Evolutionary conservation across 2,888 invertebrate genomes (phyloP).

Genomic region (Drosophila parthenogenetica): DNA sequence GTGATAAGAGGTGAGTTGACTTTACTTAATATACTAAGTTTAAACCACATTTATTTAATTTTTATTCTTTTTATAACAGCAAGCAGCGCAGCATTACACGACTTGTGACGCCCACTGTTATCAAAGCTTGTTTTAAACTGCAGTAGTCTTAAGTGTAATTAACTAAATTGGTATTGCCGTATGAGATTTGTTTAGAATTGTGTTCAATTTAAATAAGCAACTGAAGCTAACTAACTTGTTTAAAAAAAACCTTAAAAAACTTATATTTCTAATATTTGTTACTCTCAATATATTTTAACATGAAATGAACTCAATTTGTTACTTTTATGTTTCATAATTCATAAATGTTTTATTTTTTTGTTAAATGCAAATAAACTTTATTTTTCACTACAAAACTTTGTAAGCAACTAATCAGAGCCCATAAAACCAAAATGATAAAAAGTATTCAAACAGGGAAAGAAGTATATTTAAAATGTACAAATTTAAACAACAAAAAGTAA

Average conservation of each 20-base stretch:
- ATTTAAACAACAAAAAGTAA: too few relatives aligned
- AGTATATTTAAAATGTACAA: too few relatives aligned
- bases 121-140: conserved; percentile 35
- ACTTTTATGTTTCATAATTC: not conserved
- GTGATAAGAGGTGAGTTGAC: conserved; percentile 62
- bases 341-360: conserved; percentile 2
- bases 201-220: conserved; percentile 1
- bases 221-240: not conserved
- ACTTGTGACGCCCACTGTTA: conserved; percentile 16
- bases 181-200: not conserved
- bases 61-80: conserved; percentile 28
- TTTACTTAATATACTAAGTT: too few relatives aligned
- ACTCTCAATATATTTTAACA: not conserved
- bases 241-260: not conserved
- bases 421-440: too few relatives aligned
- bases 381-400: not conserved
- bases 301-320: not conserved
- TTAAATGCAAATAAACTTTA: conserved; percentile 1
- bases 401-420: too few relatives aligned
- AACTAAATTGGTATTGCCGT: not conserved
- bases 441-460: too few relatives aligned
- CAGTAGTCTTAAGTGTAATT: not conserved
- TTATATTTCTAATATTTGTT: not conserved
- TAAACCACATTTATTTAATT: not conserved
- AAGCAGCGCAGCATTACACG: conserved; percentile 41